phyloP scores from a whole-genome alignment of 2,888 invertebrate species.

The Sipha maydis region DNA sequence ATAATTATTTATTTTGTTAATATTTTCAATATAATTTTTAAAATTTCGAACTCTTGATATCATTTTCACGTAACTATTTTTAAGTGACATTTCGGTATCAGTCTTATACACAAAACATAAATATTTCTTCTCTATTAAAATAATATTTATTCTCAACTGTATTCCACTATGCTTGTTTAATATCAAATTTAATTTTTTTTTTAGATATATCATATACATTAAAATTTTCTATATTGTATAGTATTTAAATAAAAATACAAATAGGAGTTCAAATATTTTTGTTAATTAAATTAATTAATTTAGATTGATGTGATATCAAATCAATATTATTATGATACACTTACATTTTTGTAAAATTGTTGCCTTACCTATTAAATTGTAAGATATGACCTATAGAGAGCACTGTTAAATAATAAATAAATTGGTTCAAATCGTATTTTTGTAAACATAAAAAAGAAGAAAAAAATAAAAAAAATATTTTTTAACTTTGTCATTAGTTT shows the following conservation, averaged over 20 bases:
- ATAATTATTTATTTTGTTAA: conserved; percentile 61
- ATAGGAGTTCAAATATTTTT: background rate
- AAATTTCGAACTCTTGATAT: conserved; percentile 18
- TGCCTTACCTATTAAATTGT: conserved; percentile 4
- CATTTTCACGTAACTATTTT: conserved; percentile 47
- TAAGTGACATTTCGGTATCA: conserved; percentile 33
- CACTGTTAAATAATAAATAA: conserved; percentile 14
- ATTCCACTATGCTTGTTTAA: conserved; percentile 9
- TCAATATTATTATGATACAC: background rate
- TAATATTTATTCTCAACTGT: background rate
- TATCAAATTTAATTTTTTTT: background rate
- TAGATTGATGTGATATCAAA: background rate
- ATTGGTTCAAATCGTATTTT: conserved; percentile 32
- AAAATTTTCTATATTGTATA: background rate
- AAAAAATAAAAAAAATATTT: background rate
- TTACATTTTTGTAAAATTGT: background rate
- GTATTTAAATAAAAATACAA: background rate
- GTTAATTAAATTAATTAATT: background rate
- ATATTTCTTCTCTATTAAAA: conserved; percentile 15
- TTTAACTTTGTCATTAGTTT: conserved; percentile 26
- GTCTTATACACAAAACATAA: conserved; percentile 24
- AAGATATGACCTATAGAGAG: conserved; percentile 11
- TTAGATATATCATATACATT: no score
- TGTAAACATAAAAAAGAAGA: conserved; percentile 3
- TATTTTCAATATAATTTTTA: conserved; percentile 42